Evolutionary conservation across 2,797 vertebrate genomes (phyloP).

Genomic region (Orestias chungarensis): DNA sequence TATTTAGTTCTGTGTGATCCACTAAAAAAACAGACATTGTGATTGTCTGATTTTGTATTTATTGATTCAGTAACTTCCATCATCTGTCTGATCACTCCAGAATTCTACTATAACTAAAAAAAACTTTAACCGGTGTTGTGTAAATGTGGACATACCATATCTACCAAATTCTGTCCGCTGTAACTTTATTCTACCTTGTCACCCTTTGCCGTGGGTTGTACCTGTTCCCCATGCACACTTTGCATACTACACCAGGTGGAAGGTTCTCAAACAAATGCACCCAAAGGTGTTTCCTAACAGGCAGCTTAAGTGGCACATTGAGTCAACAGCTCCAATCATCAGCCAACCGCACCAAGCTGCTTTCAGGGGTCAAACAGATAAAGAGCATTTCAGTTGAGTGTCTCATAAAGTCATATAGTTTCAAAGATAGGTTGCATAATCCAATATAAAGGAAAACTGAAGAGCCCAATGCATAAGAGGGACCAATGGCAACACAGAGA

Average conservation of each 20-base stretch:
- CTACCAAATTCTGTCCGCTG: conserved; percentile 27
- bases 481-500: neutral
- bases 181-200: conserved; percentile 23
- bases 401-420: neutral
- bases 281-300: conserved; percentile 52
- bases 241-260: conserved; percentile 10
- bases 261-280: conserved; percentile 31
- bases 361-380: conserved; percentile 36
- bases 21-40: conserved; percentile 68
- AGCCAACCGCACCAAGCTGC: conserved; percentile 49
- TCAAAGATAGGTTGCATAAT: neutral
- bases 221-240: conserved; percentile 22
- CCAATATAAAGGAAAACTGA: neutral
- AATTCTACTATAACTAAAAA: conserved; percentile 59
- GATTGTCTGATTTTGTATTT: conserved; percentile 38
- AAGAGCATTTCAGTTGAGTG: conserved; percentile 31
- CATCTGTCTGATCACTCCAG: conserved; percentile 67
- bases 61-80: conserved; percentile 44
- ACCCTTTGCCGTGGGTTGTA: neutral
- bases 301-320: conserved; percentile 32
- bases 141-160: conserved; percentile 19
- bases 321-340: conserved; percentile 47
- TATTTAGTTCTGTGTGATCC: conserved; percentile 46
- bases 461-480: neutral
- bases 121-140: conserved; percentile 54